These are phyloP conservation scores for Ladona fulva DNA, from an alignment of 1,140 invertebrate species.

Conservation along the genomic window DNA sequence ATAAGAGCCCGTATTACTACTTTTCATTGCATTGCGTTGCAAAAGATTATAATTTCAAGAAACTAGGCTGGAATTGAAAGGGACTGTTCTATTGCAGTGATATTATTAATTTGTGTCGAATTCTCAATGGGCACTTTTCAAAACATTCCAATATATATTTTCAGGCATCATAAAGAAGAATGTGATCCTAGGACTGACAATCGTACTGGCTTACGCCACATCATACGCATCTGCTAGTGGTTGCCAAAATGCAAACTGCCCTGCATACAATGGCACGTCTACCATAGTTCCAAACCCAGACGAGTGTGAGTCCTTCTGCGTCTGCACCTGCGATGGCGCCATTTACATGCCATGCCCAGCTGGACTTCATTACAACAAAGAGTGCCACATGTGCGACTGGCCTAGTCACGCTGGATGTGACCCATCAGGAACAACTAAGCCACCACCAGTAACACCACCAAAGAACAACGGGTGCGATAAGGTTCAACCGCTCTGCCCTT, in stretches of 20 bases:
- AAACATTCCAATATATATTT: too few relatives aligned
- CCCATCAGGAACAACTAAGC: not conserved
- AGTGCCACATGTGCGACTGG: constrained; percentile 29
- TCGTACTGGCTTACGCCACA: too few relatives aligned
- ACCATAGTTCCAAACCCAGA: constrained; percentile 25
- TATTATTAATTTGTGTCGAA: too few relatives aligned
- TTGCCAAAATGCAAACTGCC: not conserved
- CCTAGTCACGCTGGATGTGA: constrained; percentile 23
- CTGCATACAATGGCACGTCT: not conserved
- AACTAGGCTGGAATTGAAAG: too few relatives aligned
- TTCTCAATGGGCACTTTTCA: too few relatives aligned
- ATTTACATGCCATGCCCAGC: constrained; percentile 29
- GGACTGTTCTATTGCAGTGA: too few relatives aligned
- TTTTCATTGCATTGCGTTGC: too few relatives aligned
- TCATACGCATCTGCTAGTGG: too few relatives aligned
- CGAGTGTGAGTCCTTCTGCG: constrained; percentile 29
- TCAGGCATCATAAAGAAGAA: too few relatives aligned
- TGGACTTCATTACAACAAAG: constrained; percentile 34
- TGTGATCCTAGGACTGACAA: too few relatives aligned
- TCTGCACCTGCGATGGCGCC: constrained; percentile 30
- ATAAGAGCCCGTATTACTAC: too few relatives aligned
- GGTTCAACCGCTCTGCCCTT: not conserved
- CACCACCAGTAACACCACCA: not conserved
- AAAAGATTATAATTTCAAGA: too few relatives aligned
- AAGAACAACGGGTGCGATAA: not conserved